A percentile compares a stretch with the other conserved stretches of the same genome.
Conservation (phyloP, 2,113 vertebrate species). For the Motacilla alba region DNA sequence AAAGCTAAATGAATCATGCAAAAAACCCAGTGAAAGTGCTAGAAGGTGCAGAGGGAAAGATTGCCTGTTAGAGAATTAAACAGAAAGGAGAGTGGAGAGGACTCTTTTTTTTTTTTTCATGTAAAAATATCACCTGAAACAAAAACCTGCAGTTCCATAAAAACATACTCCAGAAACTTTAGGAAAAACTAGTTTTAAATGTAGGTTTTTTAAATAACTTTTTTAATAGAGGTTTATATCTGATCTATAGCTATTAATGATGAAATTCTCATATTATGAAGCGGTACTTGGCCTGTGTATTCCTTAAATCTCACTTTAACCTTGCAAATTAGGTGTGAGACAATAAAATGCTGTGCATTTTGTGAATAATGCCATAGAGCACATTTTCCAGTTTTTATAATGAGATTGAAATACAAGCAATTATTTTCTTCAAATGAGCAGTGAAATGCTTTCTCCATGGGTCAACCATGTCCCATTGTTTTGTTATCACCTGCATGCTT, state of each 20-base stretch:
- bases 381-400: background rate
- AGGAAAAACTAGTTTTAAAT: background rate
- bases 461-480: slow-evolving; percentile 8
- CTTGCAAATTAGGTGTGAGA: background rate
- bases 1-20: slow-evolving; percentile 29
- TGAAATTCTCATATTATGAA: background rate
- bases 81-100: background rate
- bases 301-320: slow-evolving; percentile 4
- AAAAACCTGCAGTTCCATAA: background rate
- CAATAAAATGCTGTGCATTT: background rate
- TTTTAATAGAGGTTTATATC: background rate
- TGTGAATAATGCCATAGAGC: background rate
- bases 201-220: background rate
- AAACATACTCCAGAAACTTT: background rate
- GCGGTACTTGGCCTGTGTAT: background rate
- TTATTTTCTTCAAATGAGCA: background rate
- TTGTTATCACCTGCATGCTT: slow-evolving; percentile 11
- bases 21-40: slow-evolving; percentile 16
- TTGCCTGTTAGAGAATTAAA: background rate
- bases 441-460: background rate
- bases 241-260: background rate
- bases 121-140: slow-evolving; percentile 11
- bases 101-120: background rate
- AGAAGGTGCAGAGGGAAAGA: background rate
- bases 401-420: background rate